These are phyloP conservation scores for Deilephila porcellus DNA, from an alignment of 2,888 invertebrate species.

Conservation along the genomic window DNA sequence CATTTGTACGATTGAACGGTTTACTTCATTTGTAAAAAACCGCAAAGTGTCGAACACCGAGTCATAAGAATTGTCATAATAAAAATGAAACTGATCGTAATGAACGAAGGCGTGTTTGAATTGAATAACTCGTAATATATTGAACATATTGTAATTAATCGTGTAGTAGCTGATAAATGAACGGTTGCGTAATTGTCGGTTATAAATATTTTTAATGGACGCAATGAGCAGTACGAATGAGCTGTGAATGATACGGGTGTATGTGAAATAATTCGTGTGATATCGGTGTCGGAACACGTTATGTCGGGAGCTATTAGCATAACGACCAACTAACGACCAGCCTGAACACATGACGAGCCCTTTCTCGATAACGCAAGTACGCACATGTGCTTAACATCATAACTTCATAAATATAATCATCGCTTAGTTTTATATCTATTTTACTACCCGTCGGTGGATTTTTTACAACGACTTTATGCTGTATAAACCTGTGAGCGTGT, in stretches of 20 bases:
- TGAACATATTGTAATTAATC: too few species aligned
- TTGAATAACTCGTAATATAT: too few species aligned
- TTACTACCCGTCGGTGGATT: neutral
- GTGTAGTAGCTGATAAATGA: neutral
- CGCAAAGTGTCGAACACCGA: too few species aligned
- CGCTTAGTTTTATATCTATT: neutral
- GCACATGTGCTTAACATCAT: conserved; percentile 10
- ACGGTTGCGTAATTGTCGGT: neutral
- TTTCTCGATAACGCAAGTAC: conserved; percentile 24
- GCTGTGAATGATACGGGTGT: neutral
- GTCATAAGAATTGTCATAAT: too few species aligned
- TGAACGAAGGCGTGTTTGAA: too few species aligned
- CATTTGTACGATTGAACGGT: too few species aligned
- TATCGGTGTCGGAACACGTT: conserved; percentile 23
- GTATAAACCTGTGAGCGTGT: neutral
- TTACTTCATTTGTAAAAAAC: too few species aligned
- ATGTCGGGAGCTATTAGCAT: conserved; percentile 43
- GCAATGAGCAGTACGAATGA: neutral
- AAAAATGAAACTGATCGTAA: too few species aligned
- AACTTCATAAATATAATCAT: conserved; percentile 10
- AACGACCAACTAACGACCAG: conserved; percentile 46
- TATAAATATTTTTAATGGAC: too few species aligned
- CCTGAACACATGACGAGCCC: conserved; percentile 33
- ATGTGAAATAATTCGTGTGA: conserved; percentile 23
- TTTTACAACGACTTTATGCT: neutral